Evolutionary conservation across 1,140 invertebrate genomes (phyloP), one percentile per base, ranked within the genome.

Genomic region (Drosophila guanche): DNA sequence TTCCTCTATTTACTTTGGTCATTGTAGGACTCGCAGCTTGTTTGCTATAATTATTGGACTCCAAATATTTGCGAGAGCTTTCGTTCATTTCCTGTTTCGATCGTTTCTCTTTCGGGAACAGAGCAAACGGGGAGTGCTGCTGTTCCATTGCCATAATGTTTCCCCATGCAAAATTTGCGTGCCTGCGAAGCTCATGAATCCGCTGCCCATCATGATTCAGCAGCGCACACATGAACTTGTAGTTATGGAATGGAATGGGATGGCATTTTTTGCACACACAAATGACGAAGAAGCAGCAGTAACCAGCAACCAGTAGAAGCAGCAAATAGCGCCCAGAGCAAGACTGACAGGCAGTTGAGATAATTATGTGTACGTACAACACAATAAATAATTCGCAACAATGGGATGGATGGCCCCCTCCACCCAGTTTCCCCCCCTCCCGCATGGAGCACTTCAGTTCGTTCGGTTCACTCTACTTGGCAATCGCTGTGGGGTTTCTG

Each of bases 291-390:
- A 8, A 62, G 20, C 55, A 42, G 43, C 47, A 37, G 48, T 3
- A 65, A 65, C 27, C 48, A 61, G 33, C 27, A 54, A 50, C 8
- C 25, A 52, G 48, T 37, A 37, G 29, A 43, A 62, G 42, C 42
- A 50, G 41, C 48, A 27, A 45, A 70, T 56, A 75, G 52, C 41
- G 45, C 59, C 46, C 62, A 79, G 54, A 61, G 76, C 48, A 62
- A 73, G 76, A 66, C 59, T 54, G 52, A 53, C 51, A 68, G 51
- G 56, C 60, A 52, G 63, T 63, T 80, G 62, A 67, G 74, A 79
- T 88, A 88, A 88, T 88, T 84, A 88, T 88, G 83, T 88, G 73
- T 88, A 86, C 33, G 65, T 78, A 88, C 78, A 88, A 86, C 68
- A 85, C 65, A 75, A 85, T 88, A 89, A 88, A 89, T 89, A 88